Base-by-base conservation (phyloP, 2,888 invertebrate species). In the Melanostoma scalare region DNA sequence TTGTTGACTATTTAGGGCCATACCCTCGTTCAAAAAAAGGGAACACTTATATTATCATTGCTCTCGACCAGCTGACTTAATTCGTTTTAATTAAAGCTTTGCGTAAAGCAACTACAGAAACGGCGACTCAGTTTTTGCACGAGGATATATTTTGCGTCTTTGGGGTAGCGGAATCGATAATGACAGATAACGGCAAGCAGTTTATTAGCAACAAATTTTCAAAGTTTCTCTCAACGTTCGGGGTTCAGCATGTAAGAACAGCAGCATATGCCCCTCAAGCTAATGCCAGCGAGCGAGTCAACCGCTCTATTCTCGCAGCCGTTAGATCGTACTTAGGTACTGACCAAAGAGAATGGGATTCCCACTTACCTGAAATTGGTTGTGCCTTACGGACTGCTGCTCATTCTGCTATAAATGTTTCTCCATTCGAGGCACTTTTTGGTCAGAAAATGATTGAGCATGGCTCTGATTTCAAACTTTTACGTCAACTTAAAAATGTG, bases 71-170 rank as follows among this genome's bases (percentile, higher is more conserved):
- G 8, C 10, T 61, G 3, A 61, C 60, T 4, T 35, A 46, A 35
- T 61, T 61, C 10, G 60, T 20, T 20, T 20, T 20, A 20, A 73
- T 35, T 85, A 85, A 30, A 4, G 10, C 1, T 3, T 10, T 8
- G 35, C 75, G 0, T 40, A 30, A 3, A 30, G 36, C 1, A 3
- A 60, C 4, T 6, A 33, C 31, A 3, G 60, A 44, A n/a, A 44
- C 42, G n/a, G 10, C 20, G 42, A 0, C n/a, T 10, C 1, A 60
- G 42, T 5, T 44, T 60, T 3, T 42, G 30, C 31, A 40, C 40
- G 3, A 9, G 3, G 20, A 61, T 8, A 30, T 61, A 6, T 61
- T 61, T 61, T 35, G 42, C 3, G 4, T 8, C 5, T 61, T 4
- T 10, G 61, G 61, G 3, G 61, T 61, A 10, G 46, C 46, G 8